Evolutionary conservation across 2,888 invertebrate species (phyloP), one percentile per base, ranked within the genome.

Genomic region (Timandra comae): DNA sequence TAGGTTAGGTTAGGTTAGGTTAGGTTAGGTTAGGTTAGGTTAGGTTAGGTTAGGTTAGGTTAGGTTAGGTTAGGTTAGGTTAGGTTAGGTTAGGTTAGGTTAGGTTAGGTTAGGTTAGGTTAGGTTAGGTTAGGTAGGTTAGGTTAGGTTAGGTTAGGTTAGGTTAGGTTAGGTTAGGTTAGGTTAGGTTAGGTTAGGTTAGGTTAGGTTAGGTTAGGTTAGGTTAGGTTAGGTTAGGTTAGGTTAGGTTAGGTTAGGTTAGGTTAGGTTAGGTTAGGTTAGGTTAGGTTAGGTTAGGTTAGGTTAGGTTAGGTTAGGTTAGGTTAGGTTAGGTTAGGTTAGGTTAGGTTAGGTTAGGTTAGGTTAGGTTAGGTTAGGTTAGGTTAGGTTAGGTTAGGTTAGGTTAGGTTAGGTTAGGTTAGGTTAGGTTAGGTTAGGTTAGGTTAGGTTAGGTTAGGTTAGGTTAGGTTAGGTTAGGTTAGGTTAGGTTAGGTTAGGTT

Each of bases 1-100:
- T 43, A 43, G 43, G 43, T 43, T 43, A 43, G 43, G 41, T 43
- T 43, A 37, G 38, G 43, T 43, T 43, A 43, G 40, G 43, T 43
- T 22, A 29, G 29, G 29, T 29, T 29, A 29, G 40, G 35, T 40
- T 40, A 35, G 40, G 35, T 38, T 37, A 41, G 41, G 29, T 33
- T 29, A 30, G 28, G 28, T 25, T 33, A 28, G 31, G 31, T 32
- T 33, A 29, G 28, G 29, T 32, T 32, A 29, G 29, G 36, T 37
- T 32, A 37, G 32, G 36, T 29, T 32, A 32, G 31, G 32, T 37
- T 37, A 27, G 33, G 25, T 30, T 35, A 30, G 30, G 35, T 35
- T 35, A 30, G 35, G 35, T 35, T 35, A 35, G 30, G 35, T 35
- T 35, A 35, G 35, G 35, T 35, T 35, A 35, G 30, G 35, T 35